Percentiles rank a stretch among this genome's conserved stretches.
phyloP scores from a whole-genome alignment of 2,113 vertebrate species.

The Vulpes vulpes region DNA sequence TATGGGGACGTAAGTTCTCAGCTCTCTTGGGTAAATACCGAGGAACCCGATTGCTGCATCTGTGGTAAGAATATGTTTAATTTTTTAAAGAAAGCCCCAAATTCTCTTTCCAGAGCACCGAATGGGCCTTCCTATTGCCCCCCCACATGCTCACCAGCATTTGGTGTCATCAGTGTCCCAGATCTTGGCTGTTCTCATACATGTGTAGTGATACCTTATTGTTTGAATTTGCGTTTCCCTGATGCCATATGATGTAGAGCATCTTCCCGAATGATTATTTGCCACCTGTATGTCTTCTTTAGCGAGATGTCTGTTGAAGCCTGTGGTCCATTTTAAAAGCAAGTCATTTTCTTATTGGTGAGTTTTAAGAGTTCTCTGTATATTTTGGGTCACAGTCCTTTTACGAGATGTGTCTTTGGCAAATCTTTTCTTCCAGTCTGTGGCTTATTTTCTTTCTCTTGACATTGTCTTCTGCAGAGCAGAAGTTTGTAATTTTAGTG shows the following conservation, averaged over 20 bases:
- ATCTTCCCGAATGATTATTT: neutral
- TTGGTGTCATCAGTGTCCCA: neutral
- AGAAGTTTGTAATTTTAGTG: neutral
- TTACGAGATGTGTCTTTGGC: neutral
- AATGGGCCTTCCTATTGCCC: fast-evolving
- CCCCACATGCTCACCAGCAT: fast-evolving
- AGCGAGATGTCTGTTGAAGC: neutral
- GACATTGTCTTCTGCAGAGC: neutral
- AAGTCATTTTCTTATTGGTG: neutral
- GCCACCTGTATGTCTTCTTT: neutral
- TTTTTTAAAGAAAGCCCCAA: neutral
- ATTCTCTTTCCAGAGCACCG: neutral
- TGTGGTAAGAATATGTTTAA: fast-evolving
- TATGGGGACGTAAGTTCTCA: neutral
- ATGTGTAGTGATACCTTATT: too few species aligned
- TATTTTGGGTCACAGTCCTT: neutral
- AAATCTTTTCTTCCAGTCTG: neutral
- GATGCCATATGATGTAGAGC: neutral
- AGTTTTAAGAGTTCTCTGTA: neutral
- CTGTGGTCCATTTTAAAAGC: neutral
- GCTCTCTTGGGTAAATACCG: neutral
- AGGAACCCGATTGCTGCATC: too few species aligned
- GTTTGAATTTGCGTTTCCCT: neutral
- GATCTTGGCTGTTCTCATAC: neutral
- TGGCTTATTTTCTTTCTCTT: neutral